phyloP scores from a whole-genome alignment of 2,888 invertebrate species.

The Cosmia pyralina region DNA sequence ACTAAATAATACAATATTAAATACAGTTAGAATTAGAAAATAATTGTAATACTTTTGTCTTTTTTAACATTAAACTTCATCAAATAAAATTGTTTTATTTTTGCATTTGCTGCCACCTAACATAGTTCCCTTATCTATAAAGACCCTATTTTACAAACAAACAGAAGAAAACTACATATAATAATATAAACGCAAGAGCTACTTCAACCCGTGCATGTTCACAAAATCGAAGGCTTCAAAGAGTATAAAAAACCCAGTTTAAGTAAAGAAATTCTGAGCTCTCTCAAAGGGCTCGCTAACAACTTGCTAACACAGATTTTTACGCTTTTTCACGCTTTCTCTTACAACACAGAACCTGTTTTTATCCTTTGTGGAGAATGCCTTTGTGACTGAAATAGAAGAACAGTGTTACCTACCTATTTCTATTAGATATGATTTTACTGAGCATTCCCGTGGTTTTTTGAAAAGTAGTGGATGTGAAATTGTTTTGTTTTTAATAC shows the following conservation, averaged over 20 bases:
- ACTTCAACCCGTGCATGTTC: slow-evolving; percentile 4
- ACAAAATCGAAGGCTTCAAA: slow-evolving; percentile 51
- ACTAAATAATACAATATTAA: too few species aligned
- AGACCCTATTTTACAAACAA: background rate
- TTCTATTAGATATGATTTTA: slow-evolving; percentile 46
- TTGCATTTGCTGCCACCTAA: too few species aligned
- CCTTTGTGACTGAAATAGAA: slow-evolving; percentile 60
- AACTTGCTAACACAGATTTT: slow-evolving; percentile 72
- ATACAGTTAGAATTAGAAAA: too few species aligned
- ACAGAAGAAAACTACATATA: background rate
- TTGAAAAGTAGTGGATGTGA: background rate
- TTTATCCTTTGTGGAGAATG: slow-evolving; percentile 56
- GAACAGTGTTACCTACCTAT: slow-evolving; percentile 31
- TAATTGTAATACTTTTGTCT: too few species aligned
- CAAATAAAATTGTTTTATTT: too few species aligned
- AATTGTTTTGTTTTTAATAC: too few species aligned
- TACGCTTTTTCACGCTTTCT: slow-evolving; percentile 49
- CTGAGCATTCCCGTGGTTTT: slow-evolving; percentile 5
- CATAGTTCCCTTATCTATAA: background rate
- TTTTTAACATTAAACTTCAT: too few species aligned
- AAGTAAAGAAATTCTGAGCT: slow-evolving; percentile 45
- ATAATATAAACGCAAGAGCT: background rate
- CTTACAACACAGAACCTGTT: slow-evolving; percentile 44
- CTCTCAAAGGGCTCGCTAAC: slow-evolving; percentile 63
- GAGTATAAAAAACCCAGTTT: slow-evolving; percentile 30